Conservation (phyloP, 2,797 vertebrate genomes). For the Xenentodon cancila region DNA sequence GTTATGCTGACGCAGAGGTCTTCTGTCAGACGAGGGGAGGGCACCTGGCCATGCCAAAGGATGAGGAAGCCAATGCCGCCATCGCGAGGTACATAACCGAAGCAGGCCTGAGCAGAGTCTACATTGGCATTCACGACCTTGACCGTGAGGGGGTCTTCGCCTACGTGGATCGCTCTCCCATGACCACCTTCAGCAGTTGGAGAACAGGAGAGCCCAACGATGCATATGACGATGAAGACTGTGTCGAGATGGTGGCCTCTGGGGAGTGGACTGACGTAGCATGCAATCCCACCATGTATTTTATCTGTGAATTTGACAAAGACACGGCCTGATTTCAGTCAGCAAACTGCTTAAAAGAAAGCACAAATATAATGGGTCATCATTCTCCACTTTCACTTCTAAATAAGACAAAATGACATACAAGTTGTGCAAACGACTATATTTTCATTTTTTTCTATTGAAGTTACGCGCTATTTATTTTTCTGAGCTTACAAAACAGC, state of each 20-base stretch:
- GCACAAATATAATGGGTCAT: too few relatives aligned
- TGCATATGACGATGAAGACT: slow-evolving; percentile 95
- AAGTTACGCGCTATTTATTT: slow-evolving; percentile 52
- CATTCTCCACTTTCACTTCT: slow-evolving; percentile 18
- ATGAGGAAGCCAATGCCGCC: slow-evolving; percentile 87
- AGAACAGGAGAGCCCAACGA: slow-evolving; percentile 95
- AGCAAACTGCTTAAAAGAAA: neutral
- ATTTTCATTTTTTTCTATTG: slow-evolving; percentile 15
- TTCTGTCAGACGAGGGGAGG: slow-evolving; percentile 94
- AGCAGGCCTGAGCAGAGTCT: slow-evolving; percentile 91
- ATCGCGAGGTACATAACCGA: slow-evolving; percentile 91
- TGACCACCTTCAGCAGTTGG: slow-evolving; percentile 97
- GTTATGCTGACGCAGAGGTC: slow-evolving; percentile 90
- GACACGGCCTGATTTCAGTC: slow-evolving; percentile 77
- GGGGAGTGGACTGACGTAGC: slow-evolving; percentile 98
- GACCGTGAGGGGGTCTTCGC: slow-evolving; percentile 91
- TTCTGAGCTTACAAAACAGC: slow-evolving; percentile 19
- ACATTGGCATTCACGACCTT: slow-evolving; percentile 95
- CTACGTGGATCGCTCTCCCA: slow-evolving; percentile 90
- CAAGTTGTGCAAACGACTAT: slow-evolving; percentile 32
- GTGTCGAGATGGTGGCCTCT: slow-evolving; percentile 92
- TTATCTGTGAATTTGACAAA: slow-evolving; percentile 97
- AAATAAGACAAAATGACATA: slow-evolving; percentile 45
- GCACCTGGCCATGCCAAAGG: slow-evolving; percentile 95
- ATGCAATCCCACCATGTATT: slow-evolving; percentile 95